A percentile compares a stretch with the other conserved stretches of the same genome.
phyloP scores from a whole-genome alignment of 2,797 vertebrate genomes.

The Vultur gryphus region DNA sequence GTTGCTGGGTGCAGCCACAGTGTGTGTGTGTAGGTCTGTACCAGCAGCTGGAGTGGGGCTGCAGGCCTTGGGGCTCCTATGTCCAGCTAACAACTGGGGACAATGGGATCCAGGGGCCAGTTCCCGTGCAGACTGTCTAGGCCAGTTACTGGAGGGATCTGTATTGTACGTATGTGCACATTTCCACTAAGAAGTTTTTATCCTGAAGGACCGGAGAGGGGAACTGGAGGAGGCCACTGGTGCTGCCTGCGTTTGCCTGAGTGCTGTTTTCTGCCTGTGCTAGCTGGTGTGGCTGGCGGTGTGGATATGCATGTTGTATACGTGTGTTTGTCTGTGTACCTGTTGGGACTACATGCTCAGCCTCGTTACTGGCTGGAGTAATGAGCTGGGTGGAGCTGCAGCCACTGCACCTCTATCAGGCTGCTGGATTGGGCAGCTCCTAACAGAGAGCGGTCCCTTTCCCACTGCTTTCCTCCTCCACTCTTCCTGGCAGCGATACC shows the following conservation, averaged over 20 bases:
- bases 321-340: rapidly evolving
- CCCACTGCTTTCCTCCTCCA: background rate
- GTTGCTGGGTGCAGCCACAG: background rate
- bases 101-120: background rate
- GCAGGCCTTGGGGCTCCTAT: background rate
- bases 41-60: background rate
- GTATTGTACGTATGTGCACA: rapidly evolving
- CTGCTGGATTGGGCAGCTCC: background rate
- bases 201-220: rapidly evolving
- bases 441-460: background rate
- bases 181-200: background rate
- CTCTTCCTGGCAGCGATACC: background rate
- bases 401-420: background rate
- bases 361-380: background rate
- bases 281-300: background rate
- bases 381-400: background rate
- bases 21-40: background rate
- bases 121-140: background rate
- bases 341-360: background rate
- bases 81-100: background rate
- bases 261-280: background rate
- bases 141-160: background rate
- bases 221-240: background rate
- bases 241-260: rapidly evolving
- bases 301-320: no score